These are phyloP conservation scores for Aramus guarauna DNA, from an alignment of 2,113 vertebrate species.

Conservation along the genomic window DNA sequence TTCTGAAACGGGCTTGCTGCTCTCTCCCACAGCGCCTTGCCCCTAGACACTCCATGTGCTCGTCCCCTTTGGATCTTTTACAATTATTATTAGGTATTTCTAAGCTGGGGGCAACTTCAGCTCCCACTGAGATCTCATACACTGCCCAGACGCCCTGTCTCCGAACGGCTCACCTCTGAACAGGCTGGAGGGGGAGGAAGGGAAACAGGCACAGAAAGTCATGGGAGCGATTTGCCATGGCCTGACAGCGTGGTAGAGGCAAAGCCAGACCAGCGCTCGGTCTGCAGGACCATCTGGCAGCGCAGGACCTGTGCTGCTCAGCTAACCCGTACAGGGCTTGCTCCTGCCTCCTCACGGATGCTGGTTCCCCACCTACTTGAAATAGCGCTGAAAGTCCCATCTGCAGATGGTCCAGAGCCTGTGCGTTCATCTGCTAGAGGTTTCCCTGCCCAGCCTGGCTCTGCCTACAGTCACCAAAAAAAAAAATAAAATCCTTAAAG, in stretches of 20 bases:
- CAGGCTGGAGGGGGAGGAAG: not conserved
- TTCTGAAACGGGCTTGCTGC: not conserved
- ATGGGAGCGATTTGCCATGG: not conserved
- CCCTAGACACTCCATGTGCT: not conserved
- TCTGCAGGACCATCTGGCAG: not conserved
- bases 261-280: rapidly evolving
- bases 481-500: not conserved
- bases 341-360: not conserved
- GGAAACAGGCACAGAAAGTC: not conserved
- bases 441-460: not conserved
- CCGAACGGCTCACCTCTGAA: not conserved
- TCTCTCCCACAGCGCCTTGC: constrained; percentile 28
- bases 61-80: not conserved
- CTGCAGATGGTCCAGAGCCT: not conserved
- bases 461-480: not conserved
- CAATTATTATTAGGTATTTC: not conserved
- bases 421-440: not conserved
- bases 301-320: not conserved
- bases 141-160: rapidly evolving
- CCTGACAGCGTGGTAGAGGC: rapidly evolving
- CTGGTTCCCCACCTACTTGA: not conserved
- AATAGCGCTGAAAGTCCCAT: not conserved
- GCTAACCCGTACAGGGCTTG: not conserved
- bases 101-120: not conserved
- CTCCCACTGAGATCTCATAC: not conserved